phyloP scores from a whole-genome alignment of 1,140 invertebrate genomes.

The Calephelis nemesis region DNA sequence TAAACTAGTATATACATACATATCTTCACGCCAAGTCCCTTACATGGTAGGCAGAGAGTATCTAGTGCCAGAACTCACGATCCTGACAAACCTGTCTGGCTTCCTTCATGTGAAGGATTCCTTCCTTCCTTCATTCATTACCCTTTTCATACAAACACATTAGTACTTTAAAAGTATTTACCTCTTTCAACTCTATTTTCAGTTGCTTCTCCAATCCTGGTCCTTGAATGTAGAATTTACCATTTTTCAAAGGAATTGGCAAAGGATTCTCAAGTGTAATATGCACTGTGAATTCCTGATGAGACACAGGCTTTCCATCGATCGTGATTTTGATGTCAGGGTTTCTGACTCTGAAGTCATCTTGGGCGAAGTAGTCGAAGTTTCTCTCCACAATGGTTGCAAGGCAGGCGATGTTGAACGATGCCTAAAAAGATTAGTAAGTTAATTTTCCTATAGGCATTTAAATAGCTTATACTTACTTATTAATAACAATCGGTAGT shows the following conservation, averaged over 20 bases:
- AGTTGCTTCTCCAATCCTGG: conserved; percentile 86
- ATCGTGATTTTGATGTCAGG: conserved; percentile 91
- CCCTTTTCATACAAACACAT: too few species aligned
- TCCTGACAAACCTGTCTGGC: too few species aligned
- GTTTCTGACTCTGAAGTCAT: conserved; percentile 93
- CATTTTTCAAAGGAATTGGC: conserved; percentile 86
- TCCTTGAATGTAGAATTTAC: conserved; percentile 89
- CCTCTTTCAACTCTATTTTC: conserved; percentile 84
- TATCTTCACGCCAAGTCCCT: too few species aligned
- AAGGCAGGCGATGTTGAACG: conserved; percentile 91
- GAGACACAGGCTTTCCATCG: conserved; percentile 82
- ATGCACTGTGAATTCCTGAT: conserved; percentile 82
- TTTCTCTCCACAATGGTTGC: conserved; percentile 90
- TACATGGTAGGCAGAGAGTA: too few species aligned
- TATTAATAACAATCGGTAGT: too few species aligned
- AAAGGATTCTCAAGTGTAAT: conserved; percentile 91
- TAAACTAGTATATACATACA: neutral
- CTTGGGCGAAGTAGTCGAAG: conserved; percentile 93
- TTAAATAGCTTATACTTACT: too few species aligned
- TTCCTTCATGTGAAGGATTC: too few species aligned
- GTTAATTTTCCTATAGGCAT: neutral
- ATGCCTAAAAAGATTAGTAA: conserved; percentile 79
- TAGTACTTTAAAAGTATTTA: conserved; percentile 44
- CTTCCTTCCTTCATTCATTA: too few species aligned
- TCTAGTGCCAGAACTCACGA: too few species aligned